phyloP scores from a whole-genome alignment of 2,797 vertebrate genomes.

The Chrysocyon brachyurus region DNA sequence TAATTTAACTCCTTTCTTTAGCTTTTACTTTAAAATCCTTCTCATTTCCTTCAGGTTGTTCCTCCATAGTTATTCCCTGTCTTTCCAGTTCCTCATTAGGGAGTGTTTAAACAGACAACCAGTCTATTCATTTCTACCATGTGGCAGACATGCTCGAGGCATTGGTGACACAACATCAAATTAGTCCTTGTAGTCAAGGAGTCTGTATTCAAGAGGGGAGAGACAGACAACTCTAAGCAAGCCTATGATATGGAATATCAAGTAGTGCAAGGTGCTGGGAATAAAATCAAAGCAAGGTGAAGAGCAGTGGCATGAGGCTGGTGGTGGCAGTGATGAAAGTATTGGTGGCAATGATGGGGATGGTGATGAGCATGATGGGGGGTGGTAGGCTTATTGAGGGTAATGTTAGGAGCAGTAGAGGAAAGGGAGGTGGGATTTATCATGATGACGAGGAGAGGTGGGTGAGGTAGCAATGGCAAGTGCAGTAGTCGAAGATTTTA shows the following conservation, averaged over 20 bases:
- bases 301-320: rapidly evolving
- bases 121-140: background rate
- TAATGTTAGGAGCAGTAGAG: background rate
- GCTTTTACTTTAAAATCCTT: background rate
- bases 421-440: background rate
- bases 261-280: background rate
- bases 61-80: background rate
- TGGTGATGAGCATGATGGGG: background rate
- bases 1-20: background rate
- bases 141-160: background rate
- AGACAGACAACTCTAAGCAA: background rate
- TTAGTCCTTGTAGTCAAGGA: background rate
- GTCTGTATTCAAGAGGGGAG: background rate
- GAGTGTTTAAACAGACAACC: background rate
- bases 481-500: background rate
- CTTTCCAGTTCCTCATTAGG: background rate
- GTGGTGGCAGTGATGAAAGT: background rate
- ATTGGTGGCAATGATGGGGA: background rate
- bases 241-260: background rate
- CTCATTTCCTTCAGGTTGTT: background rate
- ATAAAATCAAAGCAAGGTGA: background rate
- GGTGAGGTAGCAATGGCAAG: background rate
- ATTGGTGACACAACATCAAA: background rate
- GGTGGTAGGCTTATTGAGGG: background rate
- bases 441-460: background rate